These are phyloP conservation scores for Hozukius guyotensis DNA, from an alignment of 2,797 vertebrate species.

Conservation along the genomic window DNA sequence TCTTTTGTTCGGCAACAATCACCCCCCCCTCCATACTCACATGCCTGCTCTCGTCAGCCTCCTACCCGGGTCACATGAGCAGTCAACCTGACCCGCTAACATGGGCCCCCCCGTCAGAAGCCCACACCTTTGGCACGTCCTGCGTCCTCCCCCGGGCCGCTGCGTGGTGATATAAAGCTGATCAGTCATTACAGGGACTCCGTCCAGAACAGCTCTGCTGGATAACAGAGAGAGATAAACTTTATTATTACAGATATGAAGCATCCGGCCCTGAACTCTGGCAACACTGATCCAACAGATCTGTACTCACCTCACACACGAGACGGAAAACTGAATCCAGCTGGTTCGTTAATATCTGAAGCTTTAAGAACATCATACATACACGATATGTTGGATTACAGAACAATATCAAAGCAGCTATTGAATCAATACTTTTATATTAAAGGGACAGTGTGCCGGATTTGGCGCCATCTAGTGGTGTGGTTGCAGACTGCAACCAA, in stretches of 20 bases:
- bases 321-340: conserved; percentile 16
- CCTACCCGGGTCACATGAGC: conserved; percentile 73
- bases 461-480: too few species aligned
- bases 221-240: conserved; percentile 26
- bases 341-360: too few species aligned
- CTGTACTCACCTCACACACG: not conserved
- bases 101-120: conserved; percentile 34
- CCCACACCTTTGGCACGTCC: conserved; percentile 52
- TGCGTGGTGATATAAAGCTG: not conserved
- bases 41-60: conserved; percentile 75
- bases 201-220: not conserved
- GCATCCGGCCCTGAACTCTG: conserved; percentile 27
- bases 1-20: conserved; percentile 79
- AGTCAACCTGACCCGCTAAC: conserved; percentile 46
- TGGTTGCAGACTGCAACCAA: too few species aligned
- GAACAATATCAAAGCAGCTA: too few species aligned
- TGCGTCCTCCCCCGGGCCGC: not conserved
- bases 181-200: not conserved
- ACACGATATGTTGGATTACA: too few species aligned
- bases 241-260: conserved; percentile 18
- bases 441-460: too few species aligned
- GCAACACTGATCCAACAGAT: not conserved
- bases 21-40: conserved; percentile 66
- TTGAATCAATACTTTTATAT: too few species aligned
- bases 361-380: too few species aligned